These are phyloP conservation scores for Gephyroberyx darwinii DNA, from an alignment of 2,797 vertebrate genomes.

Conservation along the genomic window DNA sequence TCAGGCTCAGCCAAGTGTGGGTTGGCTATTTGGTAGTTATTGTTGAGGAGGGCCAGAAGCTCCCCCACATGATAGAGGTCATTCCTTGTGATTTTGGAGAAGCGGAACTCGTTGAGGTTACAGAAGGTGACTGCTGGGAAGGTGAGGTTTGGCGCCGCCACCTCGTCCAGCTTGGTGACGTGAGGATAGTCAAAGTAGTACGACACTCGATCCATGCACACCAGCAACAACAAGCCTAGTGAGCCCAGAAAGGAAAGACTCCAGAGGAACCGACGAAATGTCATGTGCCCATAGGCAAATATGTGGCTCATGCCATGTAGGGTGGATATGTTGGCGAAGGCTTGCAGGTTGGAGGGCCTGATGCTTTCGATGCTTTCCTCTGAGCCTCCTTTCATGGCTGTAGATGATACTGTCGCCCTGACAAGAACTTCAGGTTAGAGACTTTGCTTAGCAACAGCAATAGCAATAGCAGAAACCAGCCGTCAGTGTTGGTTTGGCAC, in stretches of 20 bases:
- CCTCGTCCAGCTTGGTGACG: conserved; percentile 87
- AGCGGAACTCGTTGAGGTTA: conserved; percentile 92
- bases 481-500: conserved; percentile 58
- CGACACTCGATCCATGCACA: conserved; percentile 87
- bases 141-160: conserved; percentile 86
- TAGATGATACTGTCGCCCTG: conserved; percentile 58
- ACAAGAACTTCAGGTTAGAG: conserved; percentile 74
- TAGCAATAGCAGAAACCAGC: conserved; percentile 66
- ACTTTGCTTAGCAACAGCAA: conserved; percentile 79
- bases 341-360: conserved; percentile 86
- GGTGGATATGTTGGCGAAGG: conserved; percentile 89
- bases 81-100: conserved; percentile 89
- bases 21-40: conserved; percentile 87
- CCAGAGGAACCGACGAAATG: conserved; percentile 88
- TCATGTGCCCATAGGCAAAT: conserved; percentile 88
- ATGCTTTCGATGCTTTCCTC: conserved; percentile 86
- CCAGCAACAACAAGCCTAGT: conserved; percentile 84
- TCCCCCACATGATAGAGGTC: conserved; percentile 91
- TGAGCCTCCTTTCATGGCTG: conserved; percentile 85
- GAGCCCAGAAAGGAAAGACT: conserved; percentile 87
- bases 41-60: conserved; percentile 87
- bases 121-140: conserved; percentile 91
- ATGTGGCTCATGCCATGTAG: conserved; percentile 92
- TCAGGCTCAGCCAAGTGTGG: conserved; percentile 87
- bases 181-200: conserved; percentile 89